Conservation (phyloP, 2,113 vertebrate species). For the Polyodon spathula region DNA sequence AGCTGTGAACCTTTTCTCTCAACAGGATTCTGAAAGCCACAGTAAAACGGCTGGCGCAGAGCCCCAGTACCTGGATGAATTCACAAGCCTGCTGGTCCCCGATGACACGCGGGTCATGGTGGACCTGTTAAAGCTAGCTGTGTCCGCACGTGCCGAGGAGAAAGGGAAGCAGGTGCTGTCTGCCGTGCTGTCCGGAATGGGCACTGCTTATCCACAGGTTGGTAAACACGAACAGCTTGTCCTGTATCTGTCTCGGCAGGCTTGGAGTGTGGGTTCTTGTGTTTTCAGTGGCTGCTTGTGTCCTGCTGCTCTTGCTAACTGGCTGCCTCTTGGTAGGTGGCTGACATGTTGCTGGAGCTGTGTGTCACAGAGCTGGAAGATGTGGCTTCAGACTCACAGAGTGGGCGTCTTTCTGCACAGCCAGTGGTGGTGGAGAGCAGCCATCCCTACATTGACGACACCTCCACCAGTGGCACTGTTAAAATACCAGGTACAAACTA, state of each 20-base stretch:
- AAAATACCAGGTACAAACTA: conserved; percentile 82
- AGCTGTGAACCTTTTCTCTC: too few species aligned
- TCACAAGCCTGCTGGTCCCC: conserved; percentile 80
- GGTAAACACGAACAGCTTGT: neutral
- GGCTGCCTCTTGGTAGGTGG: conserved; percentile 59
- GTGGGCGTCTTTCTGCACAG: conserved; percentile 87
- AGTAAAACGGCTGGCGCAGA: conserved; percentile 80
- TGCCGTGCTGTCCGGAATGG: conserved; percentile 91
- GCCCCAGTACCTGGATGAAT: conserved; percentile 90
- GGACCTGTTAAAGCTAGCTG: conserved; percentile 87
- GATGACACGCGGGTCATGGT: conserved; percentile 92
- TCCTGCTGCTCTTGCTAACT: neutral
- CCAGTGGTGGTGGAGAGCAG: conserved; percentile 95
- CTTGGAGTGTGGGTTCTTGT: too few species aligned
- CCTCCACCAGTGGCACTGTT: conserved; percentile 89
- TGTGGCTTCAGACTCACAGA: conserved; percentile 93
- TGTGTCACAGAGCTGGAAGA: conserved; percentile 95
- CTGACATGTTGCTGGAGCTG: conserved; percentile 89
- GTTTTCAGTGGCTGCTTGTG: neutral
- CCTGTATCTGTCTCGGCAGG: neutral
- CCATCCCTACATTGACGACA: conserved; percentile 94
- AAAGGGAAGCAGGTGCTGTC: conserved; percentile 88
- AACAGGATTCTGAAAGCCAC: conserved; percentile 86
- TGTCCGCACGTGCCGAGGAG: conserved; percentile 81
- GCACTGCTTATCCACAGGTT: conserved; percentile 91